phyloP scores from a whole-genome alignment of 2,888 invertebrate genomes.

The Odiellus spinosus region DNA sequence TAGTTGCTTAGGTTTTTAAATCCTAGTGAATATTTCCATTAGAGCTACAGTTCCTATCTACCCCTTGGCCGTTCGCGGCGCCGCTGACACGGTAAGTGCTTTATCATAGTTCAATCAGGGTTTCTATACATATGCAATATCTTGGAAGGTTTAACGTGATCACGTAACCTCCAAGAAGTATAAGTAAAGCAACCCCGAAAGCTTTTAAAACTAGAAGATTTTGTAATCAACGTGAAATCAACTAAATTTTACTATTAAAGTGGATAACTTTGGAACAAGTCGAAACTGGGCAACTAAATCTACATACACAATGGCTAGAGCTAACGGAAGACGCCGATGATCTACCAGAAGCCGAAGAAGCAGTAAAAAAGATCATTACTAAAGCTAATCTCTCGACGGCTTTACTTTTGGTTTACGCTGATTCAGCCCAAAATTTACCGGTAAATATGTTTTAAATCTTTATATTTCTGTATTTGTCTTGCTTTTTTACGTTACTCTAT shows the following conservation, averaged over 20 bases:
- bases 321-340: not conserved
- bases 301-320: not conserved
- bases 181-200: no score
- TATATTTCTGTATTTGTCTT: not conserved
- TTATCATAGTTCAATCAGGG: no score
- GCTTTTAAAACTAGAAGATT: no score
- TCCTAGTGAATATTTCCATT: no score
- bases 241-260: no score
- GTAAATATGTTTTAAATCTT: conserved; percentile 39
- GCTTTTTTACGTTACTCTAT: not conserved
- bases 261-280: not conserved
- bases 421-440: conserved; percentile 78
- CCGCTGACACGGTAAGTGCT: no score
- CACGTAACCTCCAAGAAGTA: no score
- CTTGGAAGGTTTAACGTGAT: no score
- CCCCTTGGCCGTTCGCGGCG: no score
- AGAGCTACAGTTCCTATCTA: no score
- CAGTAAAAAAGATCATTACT: not conserved
- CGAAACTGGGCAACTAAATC: not conserved
- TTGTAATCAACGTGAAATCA: no score
- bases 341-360: not conserved
- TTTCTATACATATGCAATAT: no score
- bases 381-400: conserved; percentile 29
- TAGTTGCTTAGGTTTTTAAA: not conserved
- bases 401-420: conserved; percentile 65